These are phyloP conservation scores for Desoria tigrina DNA, from an alignment of 2,888 invertebrate species.

Conservation along the genomic window DNA sequence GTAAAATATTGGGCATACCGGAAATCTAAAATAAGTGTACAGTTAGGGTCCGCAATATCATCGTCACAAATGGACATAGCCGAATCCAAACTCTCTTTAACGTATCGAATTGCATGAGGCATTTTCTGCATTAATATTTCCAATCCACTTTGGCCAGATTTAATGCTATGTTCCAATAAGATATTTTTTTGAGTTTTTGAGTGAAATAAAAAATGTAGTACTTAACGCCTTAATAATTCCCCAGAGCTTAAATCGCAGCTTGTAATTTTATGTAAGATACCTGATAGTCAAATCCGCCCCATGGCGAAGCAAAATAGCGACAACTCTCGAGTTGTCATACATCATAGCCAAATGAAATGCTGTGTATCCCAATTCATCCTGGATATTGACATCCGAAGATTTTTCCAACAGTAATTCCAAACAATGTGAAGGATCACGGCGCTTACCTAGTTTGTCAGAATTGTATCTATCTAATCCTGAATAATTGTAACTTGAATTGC, in stretches of 20 bases:
- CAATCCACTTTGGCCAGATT: constrained; percentile 18
- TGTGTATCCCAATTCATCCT: constrained; percentile 18
- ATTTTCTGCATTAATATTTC: constrained; percentile 21
- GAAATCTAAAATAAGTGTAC: constrained; percentile 8
- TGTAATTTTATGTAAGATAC: too few species aligned
- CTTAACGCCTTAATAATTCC: too few species aligned
- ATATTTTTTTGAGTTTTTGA: not conserved
- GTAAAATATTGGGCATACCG: constrained; percentile 6
- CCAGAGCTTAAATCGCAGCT: too few species aligned
- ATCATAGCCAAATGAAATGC: constrained; percentile 11
- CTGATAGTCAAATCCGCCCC: constrained; percentile 12
- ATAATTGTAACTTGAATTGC: too few species aligned
- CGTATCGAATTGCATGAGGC: constrained; percentile 22
- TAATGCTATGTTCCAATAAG: constrained; percentile 6
- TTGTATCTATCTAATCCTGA: too few species aligned
- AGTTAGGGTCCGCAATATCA: constrained; percentile 10
- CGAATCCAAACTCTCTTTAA: constrained; percentile 17
- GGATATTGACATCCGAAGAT: constrained; percentile 10
- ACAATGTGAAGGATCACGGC: too few species aligned
- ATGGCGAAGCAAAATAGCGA: constrained; percentile 6
- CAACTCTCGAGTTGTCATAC: not conserved
- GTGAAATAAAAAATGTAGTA: too few species aligned
- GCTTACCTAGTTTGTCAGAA: too few species aligned
- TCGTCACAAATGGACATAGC: not conserved
- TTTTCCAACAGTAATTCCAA: constrained; percentile 8